A percentile compares a stretch with the other conserved stretches of the same genome.
Conservation (phyloP, 2,888 invertebrate genomes). For the Rotaria socialis region DNA sequence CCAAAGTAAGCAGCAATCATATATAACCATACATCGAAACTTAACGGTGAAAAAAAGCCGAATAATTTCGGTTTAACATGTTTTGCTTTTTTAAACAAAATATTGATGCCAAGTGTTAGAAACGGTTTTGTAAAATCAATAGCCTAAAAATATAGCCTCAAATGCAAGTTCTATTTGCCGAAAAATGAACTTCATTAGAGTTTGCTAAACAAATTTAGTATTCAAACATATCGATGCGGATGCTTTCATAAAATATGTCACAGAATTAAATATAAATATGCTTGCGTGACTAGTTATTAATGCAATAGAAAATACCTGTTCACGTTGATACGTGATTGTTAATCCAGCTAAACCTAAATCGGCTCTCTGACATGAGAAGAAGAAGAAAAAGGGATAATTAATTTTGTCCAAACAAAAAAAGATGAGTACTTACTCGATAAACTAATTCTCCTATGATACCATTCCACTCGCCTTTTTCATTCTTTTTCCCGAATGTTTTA, state of each 20-base stretch:
- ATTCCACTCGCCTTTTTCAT: slow-evolving; percentile 10
- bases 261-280: too few relatives aligned
- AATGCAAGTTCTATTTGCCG: too few relatives aligned
- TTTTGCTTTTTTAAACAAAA: slow-evolving; percentile 81
- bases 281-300: too few relatives aligned
- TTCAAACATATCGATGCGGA: too few relatives aligned
- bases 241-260: too few relatives aligned
- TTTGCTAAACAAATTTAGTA: too few relatives aligned
- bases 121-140: slow-evolving; percentile 64
- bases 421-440: neutral
- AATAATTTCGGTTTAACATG: slow-evolving; percentile 82
- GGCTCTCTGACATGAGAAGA: neutral
- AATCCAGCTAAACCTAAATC: slow-evolving; percentile 45
- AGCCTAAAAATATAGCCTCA: neutral
- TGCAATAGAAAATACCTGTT: neutral
- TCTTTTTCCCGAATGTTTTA: slow-evolving; percentile 9
- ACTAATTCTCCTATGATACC: slow-evolving; percentile 2
- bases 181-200: too few relatives aligned
- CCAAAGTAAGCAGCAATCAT: slow-evolving; percentile 77
- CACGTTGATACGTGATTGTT: slow-evolving; percentile 45
- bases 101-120: slow-evolving; percentile 61
- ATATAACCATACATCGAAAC: slow-evolving; percentile 82
- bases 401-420: neutral
- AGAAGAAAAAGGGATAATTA: neutral
- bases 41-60: slow-evolving; percentile 85